Evolutionary conservation across 2,113 vertebrate species (phyloP).

Genomic region (Aplodontia rufa): DNA sequence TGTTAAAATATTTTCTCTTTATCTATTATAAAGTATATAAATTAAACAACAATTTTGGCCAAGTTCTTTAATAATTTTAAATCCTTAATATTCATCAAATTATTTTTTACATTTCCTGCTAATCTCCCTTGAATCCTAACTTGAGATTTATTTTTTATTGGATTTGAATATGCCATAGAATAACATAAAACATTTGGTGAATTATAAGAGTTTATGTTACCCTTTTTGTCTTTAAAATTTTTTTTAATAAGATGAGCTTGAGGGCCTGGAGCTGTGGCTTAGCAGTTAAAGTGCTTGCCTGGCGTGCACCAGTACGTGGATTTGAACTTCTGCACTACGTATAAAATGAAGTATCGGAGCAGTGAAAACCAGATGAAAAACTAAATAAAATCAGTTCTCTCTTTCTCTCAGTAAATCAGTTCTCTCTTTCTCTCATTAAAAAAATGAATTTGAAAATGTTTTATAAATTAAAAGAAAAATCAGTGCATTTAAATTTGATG

Average conservation of each 20-base stretch:
- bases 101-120: not conserved
- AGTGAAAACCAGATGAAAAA: too few species aligned
- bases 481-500: constrained; percentile 30
- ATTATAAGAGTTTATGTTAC: not conserved
- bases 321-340: too few species aligned
- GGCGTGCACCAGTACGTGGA: too few species aligned
- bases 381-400: too few species aligned
- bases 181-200: constrained; percentile 17
- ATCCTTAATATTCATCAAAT: not conserved
- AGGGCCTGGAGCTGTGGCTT: too few species aligned
- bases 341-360: too few species aligned
- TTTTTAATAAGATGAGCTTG: not conserved
- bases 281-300: too few species aligned
- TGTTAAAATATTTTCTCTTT: constrained; percentile 70
- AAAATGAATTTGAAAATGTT: too few species aligned
- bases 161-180: not conserved
- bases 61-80: constrained; percentile 44
- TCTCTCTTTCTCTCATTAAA: too few species aligned
- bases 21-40: constrained; percentile 36
- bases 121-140: not conserved
- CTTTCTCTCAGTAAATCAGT: too few species aligned
- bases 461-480: constrained; percentile 38
- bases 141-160: constrained; percentile 3
- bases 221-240: constrained; percentile 20
- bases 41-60: constrained; percentile 49